Evolutionary conservation across 2,113 vertebrate species (phyloP).

Genomic region (Aspiorhynchus laticeps): DNA sequence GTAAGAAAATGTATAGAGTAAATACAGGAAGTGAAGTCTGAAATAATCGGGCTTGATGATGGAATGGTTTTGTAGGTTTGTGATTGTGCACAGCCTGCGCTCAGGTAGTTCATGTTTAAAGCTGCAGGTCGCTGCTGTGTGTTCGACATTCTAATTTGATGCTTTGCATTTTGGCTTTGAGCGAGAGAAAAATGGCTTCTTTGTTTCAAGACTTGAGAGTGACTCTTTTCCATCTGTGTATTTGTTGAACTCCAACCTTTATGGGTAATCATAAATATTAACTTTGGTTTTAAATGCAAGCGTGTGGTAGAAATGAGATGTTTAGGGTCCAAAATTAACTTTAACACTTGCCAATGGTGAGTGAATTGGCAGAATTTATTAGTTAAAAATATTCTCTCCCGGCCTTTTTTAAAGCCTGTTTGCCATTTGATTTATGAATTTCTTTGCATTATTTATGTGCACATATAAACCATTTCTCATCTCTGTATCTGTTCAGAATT

Average conservation of each 20-base stretch:
- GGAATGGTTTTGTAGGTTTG: neutral
- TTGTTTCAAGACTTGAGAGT: conserved; percentile 31
- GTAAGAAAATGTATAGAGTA: neutral
- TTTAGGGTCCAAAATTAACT: neutral
- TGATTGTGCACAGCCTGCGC: neutral
- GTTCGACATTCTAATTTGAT: conserved; percentile 14
- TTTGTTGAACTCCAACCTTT: conserved; percentile 64
- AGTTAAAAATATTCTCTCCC: neutral
- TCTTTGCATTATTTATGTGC: neutral
- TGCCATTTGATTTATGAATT: neutral
- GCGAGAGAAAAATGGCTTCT: conserved; percentile 27
- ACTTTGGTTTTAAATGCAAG: conserved; percentile 36
- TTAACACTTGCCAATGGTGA: neutral
- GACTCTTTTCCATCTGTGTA: conserved; percentile 40
- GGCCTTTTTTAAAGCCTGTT: rapidly evolving
- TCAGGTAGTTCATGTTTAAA: neutral
- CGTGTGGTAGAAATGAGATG: neutral
- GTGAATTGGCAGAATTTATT: neutral
- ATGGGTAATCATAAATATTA: conserved; percentile 64
- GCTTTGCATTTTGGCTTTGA: conserved; percentile 51
- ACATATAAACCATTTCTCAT: neutral
- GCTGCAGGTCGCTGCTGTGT: neutral
- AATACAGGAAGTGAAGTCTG: neutral
- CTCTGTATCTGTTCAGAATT: neutral
- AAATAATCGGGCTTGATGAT: neutral